Evolutionary conservation across 1,140 invertebrate species (phyloP), one percentile per base, ranked within the genome.

Genomic region (Cydia amplana): DNA sequence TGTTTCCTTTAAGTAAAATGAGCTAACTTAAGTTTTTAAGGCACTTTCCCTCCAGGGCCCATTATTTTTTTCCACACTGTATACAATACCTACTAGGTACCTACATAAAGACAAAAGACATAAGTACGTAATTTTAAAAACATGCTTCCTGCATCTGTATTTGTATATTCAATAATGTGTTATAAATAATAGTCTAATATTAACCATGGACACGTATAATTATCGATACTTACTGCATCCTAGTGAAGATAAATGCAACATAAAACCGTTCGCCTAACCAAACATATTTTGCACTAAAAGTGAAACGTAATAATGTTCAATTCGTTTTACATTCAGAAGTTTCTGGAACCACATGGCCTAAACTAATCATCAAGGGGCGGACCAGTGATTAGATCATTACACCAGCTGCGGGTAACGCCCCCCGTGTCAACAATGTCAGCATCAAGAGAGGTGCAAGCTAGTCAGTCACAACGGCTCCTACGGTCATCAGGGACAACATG

Each of bases 401-500:
- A n/a, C 65, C 65, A 70, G 28, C 65, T 70, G 65, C 18, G 28
- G 12, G 28, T 36, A 9, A 40, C 65, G 65, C 65, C 65, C 65
- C 65, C 36, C 7, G 65, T 23, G 64, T 32, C 23, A 28, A 23
- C 64, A 40, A 20, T 20, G 65, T 14, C 28, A n/a, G 32, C 28
- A 18, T 18, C 14, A 10, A 10, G 32, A n/a, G 28, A 18, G 32
- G 1, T 3, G 51, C 28, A 28, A 10, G 32, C 65, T 12, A 40
- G 65, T 70, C 32, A 36, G 28, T 70, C 65, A 10, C 16, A 36
- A n/a, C 65, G 55, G 28, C 28, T 36, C n/a, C 55, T 4, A 7
- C 32, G 65, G 7, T n/a, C 28, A 18, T 36, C 20, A 36, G 16
- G 65, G 65, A 70, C 65, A 70, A 70, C 65, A 90, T 88, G 88